phyloP scores from a whole-genome alignment of 2,113 vertebrate species.

The Crotophaga sulcirostris region DNA sequence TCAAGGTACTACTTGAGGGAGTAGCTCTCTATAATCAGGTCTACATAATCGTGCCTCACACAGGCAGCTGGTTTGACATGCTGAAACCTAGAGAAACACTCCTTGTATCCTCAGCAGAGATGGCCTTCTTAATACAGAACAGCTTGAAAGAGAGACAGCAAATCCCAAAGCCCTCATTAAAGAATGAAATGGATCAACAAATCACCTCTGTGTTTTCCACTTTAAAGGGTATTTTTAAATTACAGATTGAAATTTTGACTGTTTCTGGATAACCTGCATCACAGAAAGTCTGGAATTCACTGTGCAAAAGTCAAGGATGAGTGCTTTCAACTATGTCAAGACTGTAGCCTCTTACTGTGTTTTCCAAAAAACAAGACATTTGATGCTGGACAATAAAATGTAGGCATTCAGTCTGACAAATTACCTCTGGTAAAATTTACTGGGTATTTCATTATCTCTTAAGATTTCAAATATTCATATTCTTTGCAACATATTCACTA shows the following conservation, averaged over 20 bases:
- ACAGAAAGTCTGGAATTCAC: neutral
- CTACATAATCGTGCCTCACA: neutral
- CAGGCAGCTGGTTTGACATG: neutral
- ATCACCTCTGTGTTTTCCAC: neutral
- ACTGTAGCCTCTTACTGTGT: neutral
- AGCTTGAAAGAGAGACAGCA: neutral
- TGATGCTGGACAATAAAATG: neutral
- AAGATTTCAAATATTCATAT: neutral
- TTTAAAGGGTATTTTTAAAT: neutral
- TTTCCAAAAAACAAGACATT: neutral
- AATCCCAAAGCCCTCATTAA: neutral
- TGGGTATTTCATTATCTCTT: neutral
- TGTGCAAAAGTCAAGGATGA: neutral
- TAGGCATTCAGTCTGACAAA: neutral
- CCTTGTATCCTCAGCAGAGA: neutral
- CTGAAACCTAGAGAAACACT: neutral
- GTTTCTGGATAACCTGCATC: neutral
- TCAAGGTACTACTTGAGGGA: neutral
- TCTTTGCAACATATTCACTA: neutral
- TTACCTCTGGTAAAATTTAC: neutral
- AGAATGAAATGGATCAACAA: neutral
- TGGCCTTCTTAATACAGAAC: neutral
- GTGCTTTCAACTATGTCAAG: neutral
- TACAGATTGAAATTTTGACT: neutral
- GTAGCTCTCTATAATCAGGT: neutral